Evolutionary conservation across 2,888 invertebrate species (phyloP).

Genomic region (Amphipoea oculea): DNA sequence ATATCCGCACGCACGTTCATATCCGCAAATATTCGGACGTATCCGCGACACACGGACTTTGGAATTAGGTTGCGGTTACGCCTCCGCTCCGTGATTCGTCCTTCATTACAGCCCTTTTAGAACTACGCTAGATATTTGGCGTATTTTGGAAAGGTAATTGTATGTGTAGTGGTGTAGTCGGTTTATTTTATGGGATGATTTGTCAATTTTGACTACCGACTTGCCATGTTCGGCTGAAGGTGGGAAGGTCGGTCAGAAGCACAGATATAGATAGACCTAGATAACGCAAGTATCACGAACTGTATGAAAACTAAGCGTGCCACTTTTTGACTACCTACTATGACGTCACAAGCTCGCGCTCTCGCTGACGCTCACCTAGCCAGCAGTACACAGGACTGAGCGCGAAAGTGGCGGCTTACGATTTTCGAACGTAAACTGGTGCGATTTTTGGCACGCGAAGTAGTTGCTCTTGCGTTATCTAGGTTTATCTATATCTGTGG

Average conservation of each 20-base stretch:
- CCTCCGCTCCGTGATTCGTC: constrained; percentile 57
- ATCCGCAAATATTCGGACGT: constrained; percentile 68
- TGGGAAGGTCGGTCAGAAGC: background rate
- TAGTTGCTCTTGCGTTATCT: too few relatives aligned
- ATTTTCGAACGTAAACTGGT: too few relatives aligned
- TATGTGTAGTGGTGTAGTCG: background rate
- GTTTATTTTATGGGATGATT: background rate
- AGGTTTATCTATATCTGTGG: too few relatives aligned
- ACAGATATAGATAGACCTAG: too few relatives aligned
- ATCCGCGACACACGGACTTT: constrained; percentile 68
- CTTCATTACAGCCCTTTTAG: constrained; percentile 54
- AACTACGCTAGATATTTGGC: constrained; percentile 37
- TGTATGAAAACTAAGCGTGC: too few relatives aligned
- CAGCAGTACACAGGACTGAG: too few relatives aligned
- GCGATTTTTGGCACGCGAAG: too few relatives aligned
- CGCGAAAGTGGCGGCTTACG: too few relatives aligned
- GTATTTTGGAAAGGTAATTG: constrained; percentile 23
- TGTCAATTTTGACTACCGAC: background rate
- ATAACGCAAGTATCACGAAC: too few relatives aligned
- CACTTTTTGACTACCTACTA: too few relatives aligned
- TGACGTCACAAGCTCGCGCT: too few relatives aligned
- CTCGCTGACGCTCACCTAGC: too few relatives aligned
- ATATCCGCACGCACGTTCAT: constrained; percentile 66
- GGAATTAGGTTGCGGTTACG: constrained; percentile 67
- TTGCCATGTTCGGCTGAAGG: background rate